Evolutionary conservation across 2,113 vertebrate genomes (phyloP).

Genomic region (Aplodontia rufa): DNA sequence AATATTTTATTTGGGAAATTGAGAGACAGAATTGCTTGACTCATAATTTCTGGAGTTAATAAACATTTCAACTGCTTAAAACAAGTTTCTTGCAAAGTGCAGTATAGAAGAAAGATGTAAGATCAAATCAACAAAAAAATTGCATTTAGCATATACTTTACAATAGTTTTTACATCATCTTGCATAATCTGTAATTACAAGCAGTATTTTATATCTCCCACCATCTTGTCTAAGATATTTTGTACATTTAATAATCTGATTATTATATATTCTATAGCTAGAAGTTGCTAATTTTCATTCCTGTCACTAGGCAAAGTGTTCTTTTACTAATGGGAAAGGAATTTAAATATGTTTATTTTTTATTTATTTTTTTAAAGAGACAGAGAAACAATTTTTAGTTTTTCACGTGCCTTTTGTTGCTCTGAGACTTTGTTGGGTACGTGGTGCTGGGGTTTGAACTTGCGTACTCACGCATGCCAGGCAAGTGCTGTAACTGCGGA

Average conservation of each 20-base stretch:
- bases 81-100: neutral
- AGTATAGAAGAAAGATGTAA: neutral
- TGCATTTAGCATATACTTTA: neutral
- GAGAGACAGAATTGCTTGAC: neutral
- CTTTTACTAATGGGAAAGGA: neutral
- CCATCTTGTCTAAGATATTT: neutral
- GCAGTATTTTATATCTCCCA: neutral
- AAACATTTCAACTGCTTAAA: neutral
- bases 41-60: slow-evolving; percentile 8
- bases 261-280: neutral
- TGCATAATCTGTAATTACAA: neutral
- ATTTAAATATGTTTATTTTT: no score
- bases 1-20: slow-evolving; percentile 24
- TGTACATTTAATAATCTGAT: neutral
- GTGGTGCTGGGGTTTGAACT: no score
- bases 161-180: neutral
- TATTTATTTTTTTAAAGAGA: no score
- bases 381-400: no score
- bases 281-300: slow-evolving; percentile 28
- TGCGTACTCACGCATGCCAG: no score
- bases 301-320: neutral
- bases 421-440: no score
- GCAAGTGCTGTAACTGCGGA: no score
- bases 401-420: no score
- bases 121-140: neutral